These are phyloP conservation scores for Cepaea hortensis DNA, from an alignment of 2,888 invertebrate species.

Conservation along the genomic window DNA sequence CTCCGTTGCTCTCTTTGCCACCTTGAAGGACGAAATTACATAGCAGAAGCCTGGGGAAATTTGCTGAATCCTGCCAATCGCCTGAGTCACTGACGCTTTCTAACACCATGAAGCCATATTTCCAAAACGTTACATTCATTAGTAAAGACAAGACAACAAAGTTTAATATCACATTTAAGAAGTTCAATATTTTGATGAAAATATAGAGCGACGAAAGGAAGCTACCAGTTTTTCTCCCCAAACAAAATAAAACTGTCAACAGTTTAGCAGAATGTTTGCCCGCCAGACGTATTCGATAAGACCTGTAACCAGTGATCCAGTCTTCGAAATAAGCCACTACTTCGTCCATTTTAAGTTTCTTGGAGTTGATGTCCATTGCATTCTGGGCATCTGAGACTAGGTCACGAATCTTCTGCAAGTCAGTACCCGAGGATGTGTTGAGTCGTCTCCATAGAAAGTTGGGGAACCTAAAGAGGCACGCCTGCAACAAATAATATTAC, in stretches of 20 bases:
- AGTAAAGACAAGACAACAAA: conserved; percentile 40
- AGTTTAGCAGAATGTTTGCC: conserved; percentile 37
- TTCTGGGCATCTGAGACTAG: conserved; percentile 38
- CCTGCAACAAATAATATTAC: conserved; percentile 30
- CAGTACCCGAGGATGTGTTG: conserved; percentile 32
- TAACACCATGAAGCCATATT: conserved; percentile 40
- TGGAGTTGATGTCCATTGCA: neutral
- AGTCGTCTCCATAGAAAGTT: conserved; percentile 42
- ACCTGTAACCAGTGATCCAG: conserved; percentile 46
- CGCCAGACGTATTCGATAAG: conserved; percentile 6
- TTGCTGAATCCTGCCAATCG: conserved; percentile 47
- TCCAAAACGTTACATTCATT: conserved; percentile 45
- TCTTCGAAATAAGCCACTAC: conserved; percentile 44
- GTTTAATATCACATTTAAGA: conserved; percentile 41
- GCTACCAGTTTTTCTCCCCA: conserved; percentile 43
- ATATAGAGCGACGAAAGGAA: conserved; percentile 46
- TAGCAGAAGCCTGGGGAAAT: conserved; percentile 45
- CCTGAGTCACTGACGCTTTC: conserved; percentile 26
- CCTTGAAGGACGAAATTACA: conserved; percentile 48
- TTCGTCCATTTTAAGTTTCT: conserved; percentile 40
- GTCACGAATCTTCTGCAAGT: conserved; percentile 44
- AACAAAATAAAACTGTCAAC: conserved; percentile 38
- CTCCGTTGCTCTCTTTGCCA: neutral
- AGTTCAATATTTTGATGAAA: conserved; percentile 37
- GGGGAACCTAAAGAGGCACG: conserved; percentile 43